Evolutionary conservation across 23 tunicate species (phyloP), one percentile per base, ranked within the genome.

Genomic region (Styela clava): DNA sequence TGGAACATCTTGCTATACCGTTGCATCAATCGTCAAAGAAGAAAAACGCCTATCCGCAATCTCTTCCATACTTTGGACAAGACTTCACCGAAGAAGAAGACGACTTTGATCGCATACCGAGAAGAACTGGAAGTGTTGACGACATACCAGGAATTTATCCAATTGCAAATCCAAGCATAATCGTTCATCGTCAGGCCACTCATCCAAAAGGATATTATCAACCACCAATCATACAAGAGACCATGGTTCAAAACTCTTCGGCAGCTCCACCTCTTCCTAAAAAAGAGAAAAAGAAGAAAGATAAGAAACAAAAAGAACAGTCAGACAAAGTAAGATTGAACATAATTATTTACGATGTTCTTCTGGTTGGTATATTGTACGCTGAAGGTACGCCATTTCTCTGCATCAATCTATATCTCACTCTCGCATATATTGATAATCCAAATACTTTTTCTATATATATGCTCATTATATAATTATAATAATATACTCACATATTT

Each of bases 151-250:
- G 71, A 29, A 44, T 52, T 9, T 76, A 44, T 44, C 64, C 81
- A 7, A 76, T 76, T 23, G 62, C 52, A 9, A 76, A 76, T 21
- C 81, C 81, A 1, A 76, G 65, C 34, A 78, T 91, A 24, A 86
- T 91, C 20, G 97, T 91, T 22, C 79, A 85, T n/a, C 51, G 97
- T 63, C 84, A 82, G 16, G 61, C 89, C 0, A 85, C 83, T 16
- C 84, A 73, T 34, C 79, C 89, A 37, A 81, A 80, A 25, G 88
- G 94, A 62, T 61, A 72, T 74, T 61, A 72, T 74, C 35, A 62
- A 35, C 79, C 86, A 22, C 25, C 30, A 33, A 0, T 76, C 63
- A 56, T 52, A 0, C 64, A 28, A 20, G 65, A 36, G 52, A 44
- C 27, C n/a, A 33, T 23, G 65, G 65, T 2, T 52, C 81, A 76